phyloP scores from a whole-genome alignment of 2,113 vertebrate species.

The Stercorarius parasiticus region DNA sequence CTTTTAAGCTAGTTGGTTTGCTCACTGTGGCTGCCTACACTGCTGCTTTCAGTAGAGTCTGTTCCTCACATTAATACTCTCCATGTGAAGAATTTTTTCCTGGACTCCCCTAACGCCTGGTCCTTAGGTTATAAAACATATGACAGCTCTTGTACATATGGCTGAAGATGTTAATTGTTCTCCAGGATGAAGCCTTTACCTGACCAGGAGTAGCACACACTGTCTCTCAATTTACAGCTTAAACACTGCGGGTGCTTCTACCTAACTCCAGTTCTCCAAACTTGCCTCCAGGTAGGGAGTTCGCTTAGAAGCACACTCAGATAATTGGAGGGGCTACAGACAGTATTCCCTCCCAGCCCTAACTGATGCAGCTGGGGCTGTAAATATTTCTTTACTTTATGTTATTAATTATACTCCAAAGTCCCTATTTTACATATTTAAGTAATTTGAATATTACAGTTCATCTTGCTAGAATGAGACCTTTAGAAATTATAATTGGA shows the following conservation, averaged over 20 bases:
- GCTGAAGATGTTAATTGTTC: not conserved
- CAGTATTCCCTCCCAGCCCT: not conserved
- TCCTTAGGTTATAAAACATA: not conserved
- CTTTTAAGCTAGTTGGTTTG: not conserved
- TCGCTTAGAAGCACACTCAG: not conserved
- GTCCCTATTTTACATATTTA: slow-evolving; percentile 42
- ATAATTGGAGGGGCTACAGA: not conserved
- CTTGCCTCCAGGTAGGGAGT: not conserved
- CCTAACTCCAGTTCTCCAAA: not conserved
- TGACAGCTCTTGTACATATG: not conserved
- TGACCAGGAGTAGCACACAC: not conserved
- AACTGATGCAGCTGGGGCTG: accelerated
- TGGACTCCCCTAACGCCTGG: not conserved
- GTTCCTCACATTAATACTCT: slow-evolving; percentile 19
- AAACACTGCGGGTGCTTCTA: not conserved
- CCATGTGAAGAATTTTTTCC: slow-evolving; percentile 19
- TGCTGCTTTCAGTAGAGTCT: not conserved
- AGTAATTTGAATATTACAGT: slow-evolving; percentile 33
- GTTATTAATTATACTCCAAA: slow-evolving; percentile 35
- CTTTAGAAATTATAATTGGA: slow-evolving; percentile 52
- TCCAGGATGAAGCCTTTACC: not conserved
- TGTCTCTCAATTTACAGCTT: not conserved
- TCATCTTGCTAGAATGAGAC: slow-evolving; percentile 47
- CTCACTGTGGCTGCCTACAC: not conserved
- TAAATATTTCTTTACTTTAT: slow-evolving; percentile 17